A percentile compares a stretch with the other conserved stretches of the same genome.
phyloP scores from a whole-genome alignment of 2,113 vertebrate genomes.

The Xenopus borealis region DNA sequence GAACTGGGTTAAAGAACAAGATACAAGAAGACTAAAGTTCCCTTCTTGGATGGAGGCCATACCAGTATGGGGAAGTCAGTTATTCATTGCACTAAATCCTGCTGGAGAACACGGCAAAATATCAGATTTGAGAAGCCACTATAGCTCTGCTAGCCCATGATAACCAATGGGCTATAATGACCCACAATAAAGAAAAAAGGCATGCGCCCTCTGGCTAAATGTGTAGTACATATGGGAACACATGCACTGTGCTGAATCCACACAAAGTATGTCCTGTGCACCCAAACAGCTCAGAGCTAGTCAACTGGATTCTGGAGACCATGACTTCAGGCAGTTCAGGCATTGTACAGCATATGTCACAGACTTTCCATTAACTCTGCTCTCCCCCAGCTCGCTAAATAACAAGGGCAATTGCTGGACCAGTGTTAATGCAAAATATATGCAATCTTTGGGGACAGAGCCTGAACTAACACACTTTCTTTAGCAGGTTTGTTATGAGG shows the following conservation, averaged over 20 bases:
- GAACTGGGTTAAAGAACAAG: not conserved
- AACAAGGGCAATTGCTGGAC: not conserved
- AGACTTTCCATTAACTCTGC: too few relatives aligned
- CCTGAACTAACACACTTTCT: not conserved
- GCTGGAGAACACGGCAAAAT: too few relatives aligned
- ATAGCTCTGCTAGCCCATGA: not conserved
- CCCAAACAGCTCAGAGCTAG: slow-evolving; percentile 1
- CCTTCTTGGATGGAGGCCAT: not conserved
- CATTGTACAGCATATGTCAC: too few relatives aligned
- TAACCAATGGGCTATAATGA: slow-evolving; percentile 1
- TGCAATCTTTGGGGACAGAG: not conserved
- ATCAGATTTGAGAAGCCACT: not conserved
- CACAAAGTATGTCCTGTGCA: slow-evolving; percentile 6
- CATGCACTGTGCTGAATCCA: slow-evolving; percentile 30
- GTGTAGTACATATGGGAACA: slow-evolving; percentile 23
- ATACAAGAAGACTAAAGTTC: not conserved
- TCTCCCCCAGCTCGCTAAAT: not conserved
- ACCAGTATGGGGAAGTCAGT: not conserved
- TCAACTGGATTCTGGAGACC: not conserved
- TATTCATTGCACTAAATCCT: slow-evolving; percentile 20
- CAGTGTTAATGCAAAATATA: not conserved
- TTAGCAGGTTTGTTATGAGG: not conserved
- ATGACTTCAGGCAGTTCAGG: too few relatives aligned
- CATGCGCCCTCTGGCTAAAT: slow-evolving; percentile 13
- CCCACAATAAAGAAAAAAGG: not conserved